A percentile compares a stretch with the other conserved stretches of the same genome.
These are phyloP conservation scores for Hydrozoanthus tunicans DNA, from an alignment of 64 coral and sea anemone species.

Conservation along the genomic window DNA sequence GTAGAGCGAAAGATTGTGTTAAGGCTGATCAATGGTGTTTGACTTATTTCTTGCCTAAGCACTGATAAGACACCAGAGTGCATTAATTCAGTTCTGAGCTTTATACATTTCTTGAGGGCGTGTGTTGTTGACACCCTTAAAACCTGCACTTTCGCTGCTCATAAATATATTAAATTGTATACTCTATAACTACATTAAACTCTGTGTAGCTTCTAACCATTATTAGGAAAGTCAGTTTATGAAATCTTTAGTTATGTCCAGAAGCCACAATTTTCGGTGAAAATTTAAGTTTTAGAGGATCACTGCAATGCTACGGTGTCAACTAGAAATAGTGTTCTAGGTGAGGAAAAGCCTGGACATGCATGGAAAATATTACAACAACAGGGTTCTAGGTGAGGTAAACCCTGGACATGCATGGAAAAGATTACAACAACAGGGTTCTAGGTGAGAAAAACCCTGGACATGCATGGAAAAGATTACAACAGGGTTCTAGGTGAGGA, in stretches of 20 bases:
- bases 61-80: too few species aligned
- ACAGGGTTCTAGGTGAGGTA: background rate
- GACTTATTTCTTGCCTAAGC: too few species aligned
- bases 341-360: background rate
- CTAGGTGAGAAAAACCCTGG: background rate
- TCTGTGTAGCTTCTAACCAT: background rate
- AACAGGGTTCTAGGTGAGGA: background rate
- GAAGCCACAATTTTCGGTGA: background rate
- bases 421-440: background rate
- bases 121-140: background rate
- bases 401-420: background rate
- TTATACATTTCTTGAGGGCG: constrained; percentile 7
- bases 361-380: background rate
- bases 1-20: too few species aligned
- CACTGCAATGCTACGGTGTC: background rate
- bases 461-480: background rate
- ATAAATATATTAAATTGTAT: constrained; percentile 1
- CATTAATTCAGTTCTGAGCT: background rate
- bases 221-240: constrained; percentile 1
- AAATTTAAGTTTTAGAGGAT: background rate
- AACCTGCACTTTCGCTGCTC: too few species aligned
- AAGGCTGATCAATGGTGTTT: too few species aligned
- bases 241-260: background rate
- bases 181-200: background rate
- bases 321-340: background rate